phyloP scores from a whole-genome alignment of 2,888 invertebrate genomes.

The Shargacucullia verbasci region DNA sequence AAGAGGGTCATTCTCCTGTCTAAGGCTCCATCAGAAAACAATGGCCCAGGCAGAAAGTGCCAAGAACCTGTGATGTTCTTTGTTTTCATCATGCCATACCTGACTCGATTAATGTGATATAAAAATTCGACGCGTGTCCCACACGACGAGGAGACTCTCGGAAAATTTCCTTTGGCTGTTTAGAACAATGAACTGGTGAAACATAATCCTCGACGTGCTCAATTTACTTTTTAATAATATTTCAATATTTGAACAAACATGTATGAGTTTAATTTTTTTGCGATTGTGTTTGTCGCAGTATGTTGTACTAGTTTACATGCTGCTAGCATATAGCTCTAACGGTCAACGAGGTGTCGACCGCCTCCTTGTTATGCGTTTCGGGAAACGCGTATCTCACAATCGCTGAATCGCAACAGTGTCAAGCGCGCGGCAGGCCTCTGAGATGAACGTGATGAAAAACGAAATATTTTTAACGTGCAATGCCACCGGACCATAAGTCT shows the following conservation, averaged over 20 bases:
- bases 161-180: constrained; percentile 79
- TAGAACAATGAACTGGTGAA: constrained; percentile 80
- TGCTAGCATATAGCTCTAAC: constrained; percentile 65
- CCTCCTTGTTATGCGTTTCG: constrained; percentile 65
- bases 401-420: constrained; percentile 60
- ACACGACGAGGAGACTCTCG: constrained; percentile 72
- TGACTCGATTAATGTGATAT: constrained; percentile 78
- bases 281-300: constrained; percentile 8
- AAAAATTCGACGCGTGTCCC: constrained; percentile 83
- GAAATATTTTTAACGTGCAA: constrained; percentile 67
- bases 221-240: constrained; percentile 36
- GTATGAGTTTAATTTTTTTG: not conserved
- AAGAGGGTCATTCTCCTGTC: constrained; percentile 82
- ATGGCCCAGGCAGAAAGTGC: constrained; percentile 79
- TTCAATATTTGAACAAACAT: constrained; percentile 40
- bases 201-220: constrained; percentile 49
- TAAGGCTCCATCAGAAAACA: constrained; percentile 72
- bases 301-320: constrained; percentile 47
- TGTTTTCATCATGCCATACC: constrained; percentile 74
- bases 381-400: constrained; percentile 68
- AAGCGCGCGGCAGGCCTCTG: constrained; percentile 43
- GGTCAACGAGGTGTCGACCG: constrained; percentile 63
- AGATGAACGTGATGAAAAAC: constrained; percentile 70
- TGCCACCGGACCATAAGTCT: constrained; percentile 61
- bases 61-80: constrained; percentile 76